phyloP scores from a whole-genome alignment of 2,888 invertebrate species.

The Tetropium fuscum region DNA sequence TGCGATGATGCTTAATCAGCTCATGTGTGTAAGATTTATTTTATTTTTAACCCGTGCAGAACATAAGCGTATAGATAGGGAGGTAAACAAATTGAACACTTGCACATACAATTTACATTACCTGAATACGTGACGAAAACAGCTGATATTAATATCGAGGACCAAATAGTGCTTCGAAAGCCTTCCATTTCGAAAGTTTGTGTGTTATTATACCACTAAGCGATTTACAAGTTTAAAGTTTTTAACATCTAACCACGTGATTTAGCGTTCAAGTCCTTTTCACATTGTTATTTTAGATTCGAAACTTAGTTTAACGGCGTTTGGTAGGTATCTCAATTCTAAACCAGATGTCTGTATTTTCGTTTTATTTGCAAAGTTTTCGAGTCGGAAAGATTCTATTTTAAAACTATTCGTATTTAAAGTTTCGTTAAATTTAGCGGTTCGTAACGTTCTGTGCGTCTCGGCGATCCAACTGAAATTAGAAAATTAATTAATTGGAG shows the following conservation, averaged over 20 bases:
- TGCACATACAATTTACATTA: slow-evolving; percentile 20
- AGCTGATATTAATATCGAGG: slow-evolving; percentile 31
- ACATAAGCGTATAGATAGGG: background rate
- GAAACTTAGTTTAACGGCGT: slow-evolving; percentile 27
- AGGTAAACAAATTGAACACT: slow-evolving; percentile 14
- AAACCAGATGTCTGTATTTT: slow-evolving; percentile 36
- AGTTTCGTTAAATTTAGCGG: slow-evolving; percentile 43
- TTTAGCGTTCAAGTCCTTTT: slow-evolving; percentile 25
- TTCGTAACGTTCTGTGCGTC: slow-evolving; percentile 32
- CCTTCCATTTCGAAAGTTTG: slow-evolving; percentile 32
- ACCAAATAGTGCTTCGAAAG: slow-evolving; percentile 14
- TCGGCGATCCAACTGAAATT: slow-evolving; percentile 37
- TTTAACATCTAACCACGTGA: slow-evolving; percentile 36
- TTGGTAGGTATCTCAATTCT: slow-evolving; percentile 27
- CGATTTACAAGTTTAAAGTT: slow-evolving; percentile 25
- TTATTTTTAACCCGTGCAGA: background rate
- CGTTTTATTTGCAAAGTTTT: slow-evolving; percentile 44
- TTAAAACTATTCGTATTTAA: slow-evolving; percentile 44
- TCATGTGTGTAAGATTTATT: too few relatives aligned
- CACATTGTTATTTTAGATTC: slow-evolving; percentile 37
- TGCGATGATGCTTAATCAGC: too few relatives aligned
- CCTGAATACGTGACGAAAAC: slow-evolving; percentile 35
- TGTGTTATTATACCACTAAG: slow-evolving; percentile 15
- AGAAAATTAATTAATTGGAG: slow-evolving; percentile 5
- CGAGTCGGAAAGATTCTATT: slow-evolving; percentile 41